These are phyloP conservation scores for Toxotes lorentzi DNA, from an alignment of 2,797 vertebrate species.

Conservation along the genomic window DNA sequence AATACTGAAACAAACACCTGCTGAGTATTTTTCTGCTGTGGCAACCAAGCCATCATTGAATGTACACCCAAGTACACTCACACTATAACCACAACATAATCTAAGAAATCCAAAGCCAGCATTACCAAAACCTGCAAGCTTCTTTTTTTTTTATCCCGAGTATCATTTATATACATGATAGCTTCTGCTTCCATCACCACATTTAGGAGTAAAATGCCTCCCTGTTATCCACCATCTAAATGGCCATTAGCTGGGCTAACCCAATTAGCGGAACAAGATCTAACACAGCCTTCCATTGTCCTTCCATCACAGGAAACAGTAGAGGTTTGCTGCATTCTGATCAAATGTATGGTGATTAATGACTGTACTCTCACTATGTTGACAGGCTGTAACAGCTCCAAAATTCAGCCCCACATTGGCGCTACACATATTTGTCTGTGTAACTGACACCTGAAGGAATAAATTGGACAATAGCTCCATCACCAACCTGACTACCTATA, in stretches of 20 bases:
- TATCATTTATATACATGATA: conserved; percentile 80
- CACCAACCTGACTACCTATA: conserved; percentile 73
- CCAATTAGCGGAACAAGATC: conserved; percentile 87
- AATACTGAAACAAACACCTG: conserved; percentile 35
- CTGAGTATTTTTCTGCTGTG: conserved; percentile 23
- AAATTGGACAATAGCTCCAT: conserved; percentile 83
- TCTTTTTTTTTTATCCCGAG: conserved; percentile 34
- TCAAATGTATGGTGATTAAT: conserved; percentile 94
- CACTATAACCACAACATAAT: neutral
- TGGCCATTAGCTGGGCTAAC: conserved; percentile 86
- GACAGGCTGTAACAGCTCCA: conserved; percentile 76
- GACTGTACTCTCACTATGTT: conserved; percentile 80
- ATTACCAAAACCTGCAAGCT: conserved; percentile 36
- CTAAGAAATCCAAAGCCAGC: conserved; percentile 41
- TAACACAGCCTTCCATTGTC: conserved; percentile 83
- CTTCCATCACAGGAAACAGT: conserved; percentile 86
- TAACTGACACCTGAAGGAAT: conserved; percentile 81
- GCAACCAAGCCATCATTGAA: neutral
- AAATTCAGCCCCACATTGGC: conserved; percentile 79
- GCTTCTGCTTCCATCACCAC: conserved; percentile 82
- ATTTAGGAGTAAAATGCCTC: conserved; percentile 82
- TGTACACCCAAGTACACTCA: neutral
- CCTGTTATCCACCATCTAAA: conserved; percentile 86
- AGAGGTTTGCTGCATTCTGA: conserved; percentile 89
- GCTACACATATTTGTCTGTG: conserved; percentile 75